Evolutionary conservation across 2,797 vertebrate species (phyloP).

Genomic region (Siniperca scherzeri): DNA sequence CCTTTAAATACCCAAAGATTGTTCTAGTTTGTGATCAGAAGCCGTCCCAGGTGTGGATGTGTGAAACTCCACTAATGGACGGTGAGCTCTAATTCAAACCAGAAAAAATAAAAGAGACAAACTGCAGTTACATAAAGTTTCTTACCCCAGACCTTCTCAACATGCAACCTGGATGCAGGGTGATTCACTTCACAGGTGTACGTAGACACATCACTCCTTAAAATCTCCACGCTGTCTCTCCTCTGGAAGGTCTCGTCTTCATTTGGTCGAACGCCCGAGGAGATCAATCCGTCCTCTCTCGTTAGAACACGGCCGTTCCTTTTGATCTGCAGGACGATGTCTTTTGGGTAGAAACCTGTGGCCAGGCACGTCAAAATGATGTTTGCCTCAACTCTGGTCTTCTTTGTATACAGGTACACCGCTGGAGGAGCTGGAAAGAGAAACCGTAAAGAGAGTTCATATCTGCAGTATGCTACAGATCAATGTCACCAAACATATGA

Average conservation of each 20-base stretch:
- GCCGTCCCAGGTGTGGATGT: too few relatives aligned
- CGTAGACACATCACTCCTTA: accelerated
- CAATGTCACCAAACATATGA: background rate
- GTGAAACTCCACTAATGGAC: too few relatives aligned
- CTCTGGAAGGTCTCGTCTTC: slow-evolving; percentile 71
- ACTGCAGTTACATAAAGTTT: background rate
- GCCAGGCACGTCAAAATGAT: slow-evolving; percentile 73
- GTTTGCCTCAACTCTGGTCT: accelerated
- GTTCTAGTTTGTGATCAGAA: too few relatives aligned
- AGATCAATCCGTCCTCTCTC: accelerated
- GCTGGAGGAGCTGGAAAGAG: slow-evolving; percentile 48
- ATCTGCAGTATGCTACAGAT: too few relatives aligned
- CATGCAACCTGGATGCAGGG: accelerated
- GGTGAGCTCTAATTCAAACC: too few relatives aligned
- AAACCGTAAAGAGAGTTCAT: background rate
- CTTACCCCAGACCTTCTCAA: slow-evolving; percentile 54
- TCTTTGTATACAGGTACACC: background rate
- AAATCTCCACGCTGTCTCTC: slow-evolving; percentile 61
- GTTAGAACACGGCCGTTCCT: background rate
- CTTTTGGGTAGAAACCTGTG: slow-evolving; percentile 72
- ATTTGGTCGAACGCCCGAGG: slow-evolving; percentile 63
- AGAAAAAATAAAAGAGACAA: too few relatives aligned
- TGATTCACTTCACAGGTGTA: slow-evolving; percentile 73
- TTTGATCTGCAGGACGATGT: slow-evolving; percentile 51
- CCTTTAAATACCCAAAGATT: too few relatives aligned